phyloP scores from a whole-genome alignment of 2,888 invertebrate species.

The Tiliacea citrago region DNA sequence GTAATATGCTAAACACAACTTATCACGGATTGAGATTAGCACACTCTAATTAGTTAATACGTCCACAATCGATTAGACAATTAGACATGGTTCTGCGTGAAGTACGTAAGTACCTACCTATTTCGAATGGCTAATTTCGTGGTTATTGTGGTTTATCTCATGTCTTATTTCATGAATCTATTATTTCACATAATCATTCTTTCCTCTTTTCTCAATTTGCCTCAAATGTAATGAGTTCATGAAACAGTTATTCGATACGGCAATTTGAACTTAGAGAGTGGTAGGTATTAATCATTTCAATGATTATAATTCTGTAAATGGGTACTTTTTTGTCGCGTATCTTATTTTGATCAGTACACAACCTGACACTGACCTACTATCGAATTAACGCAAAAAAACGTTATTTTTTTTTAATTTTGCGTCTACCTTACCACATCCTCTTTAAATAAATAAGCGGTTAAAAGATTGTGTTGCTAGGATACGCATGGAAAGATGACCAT shows the following conservation, averaged over 20 bases:
- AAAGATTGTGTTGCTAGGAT: too few species aligned
- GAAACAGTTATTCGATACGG: background rate
- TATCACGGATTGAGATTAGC: slow-evolving; percentile 24
- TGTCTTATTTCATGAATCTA: background rate
- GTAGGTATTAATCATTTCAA: background rate
- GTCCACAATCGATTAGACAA: slow-evolving; percentile 11
- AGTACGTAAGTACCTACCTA: background rate
- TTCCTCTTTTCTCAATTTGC: background rate
- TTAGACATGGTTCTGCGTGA: slow-evolving; percentile 6
- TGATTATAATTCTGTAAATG: too few species aligned
- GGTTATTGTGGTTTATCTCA: background rate
- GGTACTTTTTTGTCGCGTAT: too few species aligned
- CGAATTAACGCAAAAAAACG: too few species aligned
- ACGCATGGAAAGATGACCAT: too few species aligned
- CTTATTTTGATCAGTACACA: too few species aligned
- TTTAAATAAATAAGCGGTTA: too few species aligned
- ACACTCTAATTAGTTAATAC: slow-evolving; percentile 35
- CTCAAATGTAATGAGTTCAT: background rate
- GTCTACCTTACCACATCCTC: too few species aligned
- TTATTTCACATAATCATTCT: background rate
- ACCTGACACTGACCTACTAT: too few species aligned
- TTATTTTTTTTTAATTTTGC: too few species aligned
- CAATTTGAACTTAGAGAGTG: background rate
- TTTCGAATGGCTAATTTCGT: background rate
- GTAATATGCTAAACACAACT: slow-evolving; percentile 16